Evolutionary conservation across 2,797 vertebrate genomes (phyloP), one percentile per base, ranked within the genome.

Genomic region (Crossoptilon crossoptilon): DNA sequence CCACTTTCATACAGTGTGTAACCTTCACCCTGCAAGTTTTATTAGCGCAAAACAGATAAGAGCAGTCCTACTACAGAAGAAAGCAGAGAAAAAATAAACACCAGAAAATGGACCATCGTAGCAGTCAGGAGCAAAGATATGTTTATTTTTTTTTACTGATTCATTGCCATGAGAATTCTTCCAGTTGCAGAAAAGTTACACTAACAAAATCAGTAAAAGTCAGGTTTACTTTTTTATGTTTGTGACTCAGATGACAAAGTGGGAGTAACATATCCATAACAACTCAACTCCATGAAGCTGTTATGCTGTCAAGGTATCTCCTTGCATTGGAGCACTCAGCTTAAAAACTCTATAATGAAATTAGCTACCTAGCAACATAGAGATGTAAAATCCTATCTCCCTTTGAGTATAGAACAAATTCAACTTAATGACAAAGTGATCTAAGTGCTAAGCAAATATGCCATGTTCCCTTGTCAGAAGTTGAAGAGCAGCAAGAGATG

Each of bases 401-500:
- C 19, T 62, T 51, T 12, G 58, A 0, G 2, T 26, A 62, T 27
- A 64, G 37, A 16, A 18, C 35, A 75, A 93, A 64, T 37, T 79
- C 26, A 85, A 56, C 3, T 1, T 4, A 75, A 82, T 16, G 18
- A 27, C 0, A 0, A 53, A 4, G 16, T 4, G 26, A 63, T 24
- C 7, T 9, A 75, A 68, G 35, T 2, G 3, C 43, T 53, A 51
- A 56, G 15, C 16, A 86, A 63, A 11, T 12, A 39, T 1, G 2
- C 19, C 37, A 19, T 0, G 15, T 29, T 21, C 31, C 18, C 62
- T 31, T 53, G 51, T 23, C 60, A 76, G 71, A 59, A 73, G 51
- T 0, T 63, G n/a, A 74, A 90, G 31, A 78, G 27, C 27, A 49
- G 15, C 31, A 74, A 49, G 19, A 78, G 4, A 14, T 14, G 22